Conservation (phyloP, 2,113 vertebrate genomes). For the Melanerpes formicivorus region DNA sequence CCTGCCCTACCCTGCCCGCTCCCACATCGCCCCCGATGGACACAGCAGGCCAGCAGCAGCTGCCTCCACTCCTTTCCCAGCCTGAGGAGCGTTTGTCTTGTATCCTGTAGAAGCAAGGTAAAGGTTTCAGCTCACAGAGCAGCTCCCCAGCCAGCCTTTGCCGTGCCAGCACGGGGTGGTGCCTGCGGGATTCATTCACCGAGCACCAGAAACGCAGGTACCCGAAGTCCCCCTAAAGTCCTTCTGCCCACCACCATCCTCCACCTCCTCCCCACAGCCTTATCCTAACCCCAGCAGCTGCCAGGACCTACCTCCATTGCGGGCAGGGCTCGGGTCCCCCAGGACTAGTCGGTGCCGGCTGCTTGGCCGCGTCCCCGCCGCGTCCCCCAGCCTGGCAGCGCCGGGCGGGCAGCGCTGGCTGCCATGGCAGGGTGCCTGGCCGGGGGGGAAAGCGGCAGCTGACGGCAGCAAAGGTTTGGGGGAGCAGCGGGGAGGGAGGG, state of each 20-base stretch:
- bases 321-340: background rate
- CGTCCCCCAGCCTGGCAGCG: background rate
- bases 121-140: background rate
- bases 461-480: background rate
- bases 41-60: background rate
- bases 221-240: background rate
- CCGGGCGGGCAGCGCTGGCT: background rate
- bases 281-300: background rate
- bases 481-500: background rate
- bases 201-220: background rate
- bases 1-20: background rate
- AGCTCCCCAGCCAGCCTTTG: background rate
- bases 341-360: background rate
- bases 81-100: background rate
- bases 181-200: background rate
- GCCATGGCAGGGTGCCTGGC: slow-evolving; percentile 1
- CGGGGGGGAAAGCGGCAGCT: background rate
- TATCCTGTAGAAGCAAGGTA: background rate
- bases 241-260: background rate
- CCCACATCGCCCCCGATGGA: fast-evolving
- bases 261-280: background rate
- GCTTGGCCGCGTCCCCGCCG: background rate
- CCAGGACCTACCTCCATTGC: slow-evolving; percentile 57
- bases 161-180: background rate
- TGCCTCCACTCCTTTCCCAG: background rate